Evolutionary conservation across 2,113 vertebrate genomes (phyloP).

Genomic region (Urocynchramus pylzowi): DNA sequence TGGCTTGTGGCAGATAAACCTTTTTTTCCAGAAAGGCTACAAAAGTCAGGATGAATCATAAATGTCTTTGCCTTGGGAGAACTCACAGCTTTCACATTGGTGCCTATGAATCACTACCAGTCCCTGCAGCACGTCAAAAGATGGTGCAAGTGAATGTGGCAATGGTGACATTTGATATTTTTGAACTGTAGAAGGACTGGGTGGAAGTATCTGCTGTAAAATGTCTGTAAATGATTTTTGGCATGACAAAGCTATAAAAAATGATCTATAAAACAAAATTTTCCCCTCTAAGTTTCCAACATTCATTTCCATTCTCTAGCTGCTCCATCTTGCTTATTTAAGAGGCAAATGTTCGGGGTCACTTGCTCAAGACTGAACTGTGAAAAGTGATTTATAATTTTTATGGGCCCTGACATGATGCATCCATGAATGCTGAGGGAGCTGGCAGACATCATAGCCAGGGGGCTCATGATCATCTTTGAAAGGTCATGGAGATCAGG

Average conservation of each 20-base stretch:
- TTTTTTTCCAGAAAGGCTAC: background rate
- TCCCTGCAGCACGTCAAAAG: background rate
- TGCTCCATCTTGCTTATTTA: background rate
- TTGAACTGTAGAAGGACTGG: background rate
- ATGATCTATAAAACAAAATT: background rate
- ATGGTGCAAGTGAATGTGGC: background rate
- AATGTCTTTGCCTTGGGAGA: background rate
- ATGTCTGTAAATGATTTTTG: background rate
- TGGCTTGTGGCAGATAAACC: background rate
- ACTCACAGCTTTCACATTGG: background rate
- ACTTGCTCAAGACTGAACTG: background rate
- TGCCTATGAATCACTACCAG: background rate
- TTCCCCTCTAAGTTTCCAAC: background rate
- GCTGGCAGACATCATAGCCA: background rate
- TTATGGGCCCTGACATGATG: background rate
- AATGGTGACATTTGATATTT: background rate
- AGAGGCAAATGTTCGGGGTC: background rate
- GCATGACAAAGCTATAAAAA: background rate
- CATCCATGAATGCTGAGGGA: background rate
- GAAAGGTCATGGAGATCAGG: background rate
- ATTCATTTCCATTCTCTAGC: background rate
- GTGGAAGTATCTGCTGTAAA: background rate
- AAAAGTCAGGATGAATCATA: background rate
- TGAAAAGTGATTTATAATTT: background rate
- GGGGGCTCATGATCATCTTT: background rate